phyloP scores from a whole-genome alignment of 2,113 vertebrate genomes.

The Anguilla rostrata region DNA sequence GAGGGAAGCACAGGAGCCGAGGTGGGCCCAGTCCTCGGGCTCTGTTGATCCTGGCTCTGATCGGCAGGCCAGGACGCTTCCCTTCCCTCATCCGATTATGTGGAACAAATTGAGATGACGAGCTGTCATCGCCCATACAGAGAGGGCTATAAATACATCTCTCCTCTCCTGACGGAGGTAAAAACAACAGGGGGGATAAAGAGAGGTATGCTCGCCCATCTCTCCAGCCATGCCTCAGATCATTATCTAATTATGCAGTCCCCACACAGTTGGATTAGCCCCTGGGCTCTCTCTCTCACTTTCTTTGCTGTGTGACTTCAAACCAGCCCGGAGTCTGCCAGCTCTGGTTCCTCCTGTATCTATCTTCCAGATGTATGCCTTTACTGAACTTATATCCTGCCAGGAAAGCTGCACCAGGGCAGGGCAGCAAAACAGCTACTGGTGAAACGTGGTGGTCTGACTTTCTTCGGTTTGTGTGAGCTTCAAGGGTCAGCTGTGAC shows the following conservation, averaged over 20 bases:
- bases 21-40: not conserved
- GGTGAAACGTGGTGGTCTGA: not conserved
- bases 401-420: not conserved
- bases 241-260: not conserved
- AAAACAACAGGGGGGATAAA: constrained; percentile 2
- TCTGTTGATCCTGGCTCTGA: constrained; percentile 24
- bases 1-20: not conserved
- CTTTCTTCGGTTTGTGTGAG: not conserved
- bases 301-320: not conserved
- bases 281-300: constrained; percentile 1
- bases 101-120: constrained; percentile 25
- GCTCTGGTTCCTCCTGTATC: not conserved
- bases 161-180: constrained; percentile 11
- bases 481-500: not conserved
- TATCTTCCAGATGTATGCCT: constrained; percentile 9
- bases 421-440: not conserved
- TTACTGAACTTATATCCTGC: not conserved
- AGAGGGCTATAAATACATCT: constrained; percentile 29
- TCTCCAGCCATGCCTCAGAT: constrained; percentile 3
- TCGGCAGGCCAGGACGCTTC: constrained; percentile 15
- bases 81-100: constrained; percentile 30
- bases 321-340: not conserved
- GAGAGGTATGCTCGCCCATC: not conserved
- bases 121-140: constrained; percentile 15
- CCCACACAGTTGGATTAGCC: not conserved